Percentiles rank a stretch among this genome's conserved stretches.
These are phyloP conservation scores for Amphilophus citrinellus DNA, from an alignment of 2,113 vertebrate species.

Conservation along the genomic window DNA sequence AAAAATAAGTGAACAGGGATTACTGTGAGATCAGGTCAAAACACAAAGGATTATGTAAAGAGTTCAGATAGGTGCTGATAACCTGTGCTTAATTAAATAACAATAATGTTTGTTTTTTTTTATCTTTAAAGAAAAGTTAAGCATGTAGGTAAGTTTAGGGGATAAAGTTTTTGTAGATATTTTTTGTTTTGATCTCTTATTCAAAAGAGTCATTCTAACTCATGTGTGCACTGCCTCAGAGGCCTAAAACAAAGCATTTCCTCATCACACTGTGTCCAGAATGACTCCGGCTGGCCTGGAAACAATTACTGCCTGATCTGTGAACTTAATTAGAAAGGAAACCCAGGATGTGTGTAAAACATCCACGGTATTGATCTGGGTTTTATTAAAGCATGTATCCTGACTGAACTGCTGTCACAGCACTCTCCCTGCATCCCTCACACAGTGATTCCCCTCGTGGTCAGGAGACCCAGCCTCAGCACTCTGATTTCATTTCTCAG, in stretches of 20 bases:
- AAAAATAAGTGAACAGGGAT: not conserved
- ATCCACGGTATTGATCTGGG: conserved; percentile 30
- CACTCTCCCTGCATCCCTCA: not conserved
- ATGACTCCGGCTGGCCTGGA: not conserved
- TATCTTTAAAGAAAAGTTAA: too few relatives aligned
- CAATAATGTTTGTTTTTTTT: too few relatives aligned
- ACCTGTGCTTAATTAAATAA: not conserved
- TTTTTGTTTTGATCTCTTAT: fast-evolving
- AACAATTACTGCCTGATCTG: conserved; percentile 43
- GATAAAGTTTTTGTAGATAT: not conserved
- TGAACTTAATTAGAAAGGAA: conserved; percentile 47
- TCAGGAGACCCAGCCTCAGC: conserved; percentile 1
- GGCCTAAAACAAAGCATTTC: not conserved
- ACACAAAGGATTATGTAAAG: not conserved
- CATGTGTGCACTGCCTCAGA: not conserved
- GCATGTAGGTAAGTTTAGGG: not conserved
- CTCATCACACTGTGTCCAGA: not conserved
- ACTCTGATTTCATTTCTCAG: not conserved
- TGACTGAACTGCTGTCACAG: conserved; percentile 27
- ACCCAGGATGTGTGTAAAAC: conserved; percentile 25
- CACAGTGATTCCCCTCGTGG: conserved; percentile 36
- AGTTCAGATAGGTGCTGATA: not conserved
- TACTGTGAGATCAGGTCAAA: not conserved
- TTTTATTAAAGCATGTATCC: conserved; percentile 63
- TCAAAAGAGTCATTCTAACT: not conserved